Conservation (phyloP, 2,888 invertebrate genomes). For the Cosmia pyralina region DNA sequence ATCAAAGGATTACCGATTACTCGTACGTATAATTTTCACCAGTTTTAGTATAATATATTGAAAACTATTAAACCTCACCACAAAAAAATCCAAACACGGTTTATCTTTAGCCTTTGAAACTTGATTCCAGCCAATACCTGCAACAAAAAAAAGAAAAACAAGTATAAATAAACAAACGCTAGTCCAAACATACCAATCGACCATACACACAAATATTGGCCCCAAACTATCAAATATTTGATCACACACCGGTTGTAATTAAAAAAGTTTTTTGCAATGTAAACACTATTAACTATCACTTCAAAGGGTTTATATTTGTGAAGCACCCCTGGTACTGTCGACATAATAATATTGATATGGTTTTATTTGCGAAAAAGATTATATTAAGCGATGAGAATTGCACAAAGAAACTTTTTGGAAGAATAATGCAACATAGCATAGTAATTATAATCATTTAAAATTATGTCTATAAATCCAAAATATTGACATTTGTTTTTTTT, state of each 20-base stretch:
- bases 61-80: conserved; percentile 20
- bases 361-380: conserved; percentile 16
- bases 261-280: conserved; percentile 53
- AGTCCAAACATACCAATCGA: conserved; percentile 44
- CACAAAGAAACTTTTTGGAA: background rate
- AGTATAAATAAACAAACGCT: conserved; percentile 41
- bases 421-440: background rate
- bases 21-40: background rate
- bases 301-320: conserved; percentile 60
- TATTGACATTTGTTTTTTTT: no score
- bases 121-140: conserved; percentile 54
- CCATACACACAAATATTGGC: conserved; percentile 58
- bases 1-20: background rate
- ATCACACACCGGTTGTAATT: conserved; percentile 60
- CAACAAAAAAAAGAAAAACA: conserved; percentile 42
- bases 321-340: conserved; percentile 21
- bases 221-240: conserved; percentile 60
- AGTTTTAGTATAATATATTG: background rate
- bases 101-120: conserved; percentile 1
- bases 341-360: background rate
- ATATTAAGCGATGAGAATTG: background rate
- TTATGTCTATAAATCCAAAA: no score
- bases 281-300: conserved; percentile 56
- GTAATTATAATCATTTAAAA: no score
- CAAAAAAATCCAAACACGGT: background rate